phyloP scores from a whole-genome alignment of 1,140 invertebrate species.

The Drosophila lacertosa region DNA sequence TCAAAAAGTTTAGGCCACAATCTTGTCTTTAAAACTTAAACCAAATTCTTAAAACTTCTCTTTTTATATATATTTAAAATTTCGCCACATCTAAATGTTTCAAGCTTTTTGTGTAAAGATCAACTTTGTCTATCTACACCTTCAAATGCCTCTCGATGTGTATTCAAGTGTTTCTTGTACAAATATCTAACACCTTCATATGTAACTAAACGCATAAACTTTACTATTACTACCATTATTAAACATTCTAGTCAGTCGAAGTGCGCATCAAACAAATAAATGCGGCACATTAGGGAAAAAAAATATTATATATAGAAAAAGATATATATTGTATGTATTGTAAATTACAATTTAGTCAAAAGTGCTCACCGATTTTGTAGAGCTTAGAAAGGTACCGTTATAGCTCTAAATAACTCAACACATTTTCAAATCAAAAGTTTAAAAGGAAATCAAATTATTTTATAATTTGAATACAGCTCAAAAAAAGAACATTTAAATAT shows the following conservation, averaged over 20 bases:
- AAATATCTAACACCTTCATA: conserved; percentile 4
- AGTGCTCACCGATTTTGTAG: conserved; percentile 76
- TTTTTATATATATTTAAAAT: too few relatives aligned
- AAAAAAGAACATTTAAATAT: conserved; percentile 14
- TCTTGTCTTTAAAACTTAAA: too few relatives aligned
- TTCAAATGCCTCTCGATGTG: not conserved
- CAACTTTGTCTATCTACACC: not conserved
- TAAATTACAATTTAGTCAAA: conserved; percentile 47
- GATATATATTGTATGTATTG: conserved; percentile 40
- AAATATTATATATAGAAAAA: conserved; percentile 25
- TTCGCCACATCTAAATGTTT: not conserved
- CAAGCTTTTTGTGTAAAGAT: not conserved
- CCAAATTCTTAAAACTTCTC: too few relatives aligned
- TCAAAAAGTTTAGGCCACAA: too few relatives aligned
- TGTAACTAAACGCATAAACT: not conserved
- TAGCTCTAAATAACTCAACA: not conserved
- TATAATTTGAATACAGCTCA: conserved; percentile 36
- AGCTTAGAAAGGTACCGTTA: conserved; percentile 12
- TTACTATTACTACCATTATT: conserved; percentile 5
- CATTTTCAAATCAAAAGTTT: conserved; percentile 31
- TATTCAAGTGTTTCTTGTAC: conserved; percentile 12
- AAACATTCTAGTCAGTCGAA: conserved; percentile 40
- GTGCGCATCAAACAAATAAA: conserved; percentile 10
- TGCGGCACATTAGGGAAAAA: conserved; percentile 16
- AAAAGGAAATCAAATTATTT: conserved; percentile 26